These are phyloP conservation scores for Toxostoma redivivum DNA, from an alignment of 2,113 vertebrate species.

Conservation along the genomic window DNA sequence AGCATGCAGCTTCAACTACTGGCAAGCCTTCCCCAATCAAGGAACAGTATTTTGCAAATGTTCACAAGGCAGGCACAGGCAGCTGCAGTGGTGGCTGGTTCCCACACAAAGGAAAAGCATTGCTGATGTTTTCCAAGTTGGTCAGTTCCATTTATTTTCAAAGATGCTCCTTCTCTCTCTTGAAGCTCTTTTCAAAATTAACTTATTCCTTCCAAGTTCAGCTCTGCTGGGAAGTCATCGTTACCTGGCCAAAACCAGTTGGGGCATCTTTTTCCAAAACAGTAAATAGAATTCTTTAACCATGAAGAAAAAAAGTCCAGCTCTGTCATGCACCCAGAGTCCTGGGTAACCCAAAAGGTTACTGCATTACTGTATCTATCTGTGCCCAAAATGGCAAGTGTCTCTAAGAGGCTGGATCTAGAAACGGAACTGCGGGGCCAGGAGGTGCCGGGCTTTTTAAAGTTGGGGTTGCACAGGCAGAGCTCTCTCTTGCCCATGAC, in stretches of 20 bases:
- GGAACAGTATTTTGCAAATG: neutral
- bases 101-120: neutral
- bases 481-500: neutral
- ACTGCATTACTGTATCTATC: neutral
- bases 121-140: neutral
- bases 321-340: too few species aligned
- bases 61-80: neutral
- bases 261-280: neutral
- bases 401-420: rapidly evolving
- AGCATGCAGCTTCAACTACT: neutral
- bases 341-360: neutral
- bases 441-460: rapidly evolving
- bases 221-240: neutral
- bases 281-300: neutral
- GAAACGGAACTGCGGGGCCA: rapidly evolving
- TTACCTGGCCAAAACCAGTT: neutral
- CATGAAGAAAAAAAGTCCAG: neutral
- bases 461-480: rapidly evolving
- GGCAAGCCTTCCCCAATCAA: neutral
- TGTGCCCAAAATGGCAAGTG: neutral
- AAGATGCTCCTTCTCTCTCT: neutral
- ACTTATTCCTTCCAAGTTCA: neutral
- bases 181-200: neutral
- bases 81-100: neutral
- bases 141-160: neutral